Base-by-base conservation (phyloP, 2,797 vertebrate species). In the Catamblyrhynchus diadema region DNA sequence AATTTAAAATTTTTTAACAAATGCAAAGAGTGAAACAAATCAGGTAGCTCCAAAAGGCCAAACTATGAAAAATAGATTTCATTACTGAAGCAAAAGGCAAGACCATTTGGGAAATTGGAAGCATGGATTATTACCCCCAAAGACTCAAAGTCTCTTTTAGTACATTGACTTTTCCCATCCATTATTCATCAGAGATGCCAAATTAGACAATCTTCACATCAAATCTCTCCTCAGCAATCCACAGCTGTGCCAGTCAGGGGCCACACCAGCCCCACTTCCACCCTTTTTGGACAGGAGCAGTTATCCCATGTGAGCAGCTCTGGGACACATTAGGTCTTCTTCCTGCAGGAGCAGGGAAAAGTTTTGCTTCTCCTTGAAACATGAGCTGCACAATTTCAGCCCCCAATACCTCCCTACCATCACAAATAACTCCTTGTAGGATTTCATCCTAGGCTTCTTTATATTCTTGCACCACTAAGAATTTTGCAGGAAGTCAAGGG, bases 31-130 rank as follows among this genome's bases (percentile, higher is more conserved):
- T 69, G 70, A 90, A 95, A 88, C 67, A 74, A 93, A 86, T 78
- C 73, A 74, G 69, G 57, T 41, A 69, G 32, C n/a, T 82, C 44
- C 27, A 77, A 88, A 89, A 88, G 53, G 18, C 74, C 83, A 85
- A 87, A 89, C 64, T 71, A 77, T 87, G 88, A 95, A 96, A 96
- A 96, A 85, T 61, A 82, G 71, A 77, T 89, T 93, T 93, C 53
- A 85, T 94, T 86, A 93, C 78, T 60, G 81, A 94, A 84, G 56
- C 78, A 89, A 95, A 90, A 90, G n/a, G 67, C 19, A 5, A 54
- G 57, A 91, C 60, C 39, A 61, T 80, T 74, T 17, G 4, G 65
- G 67, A 93, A 95, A 88, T 39, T 90, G 73, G 78, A 91, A 81
- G 48, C 73, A 92, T 75, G 82, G 90, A 88, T 91, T 95, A 95